These are phyloP conservation scores for Epizoanthus rinbou DNA, from an alignment of 92 coral and sea anemone species.

Conservation along the genomic window DNA sequence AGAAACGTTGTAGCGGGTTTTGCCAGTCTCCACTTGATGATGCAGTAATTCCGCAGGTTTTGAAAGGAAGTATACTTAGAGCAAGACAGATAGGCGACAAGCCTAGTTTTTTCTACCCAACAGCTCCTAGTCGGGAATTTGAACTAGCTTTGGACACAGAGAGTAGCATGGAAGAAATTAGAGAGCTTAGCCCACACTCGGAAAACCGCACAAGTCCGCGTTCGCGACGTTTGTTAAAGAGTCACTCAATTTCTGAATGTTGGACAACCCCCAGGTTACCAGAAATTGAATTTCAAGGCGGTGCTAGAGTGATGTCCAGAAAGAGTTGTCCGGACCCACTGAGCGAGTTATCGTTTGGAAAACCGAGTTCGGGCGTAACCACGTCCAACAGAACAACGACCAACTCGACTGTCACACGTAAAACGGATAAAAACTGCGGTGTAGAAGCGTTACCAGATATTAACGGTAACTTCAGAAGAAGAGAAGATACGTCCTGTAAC, in stretches of 20 bases:
- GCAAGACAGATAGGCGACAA: background rate
- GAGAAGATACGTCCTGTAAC: background rate
- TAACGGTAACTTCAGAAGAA: constrained; percentile 1
- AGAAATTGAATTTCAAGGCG: background rate
- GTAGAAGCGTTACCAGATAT: background rate
- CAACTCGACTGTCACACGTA: background rate
- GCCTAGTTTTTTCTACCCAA: background rate
- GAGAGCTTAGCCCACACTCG: background rate
- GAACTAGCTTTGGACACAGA: constrained; percentile 6
- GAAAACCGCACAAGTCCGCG: background rate
- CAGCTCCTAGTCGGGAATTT: background rate
- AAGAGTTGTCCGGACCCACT: constrained; percentile 7
- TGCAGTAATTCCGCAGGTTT: background rate
- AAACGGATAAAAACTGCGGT: background rate
- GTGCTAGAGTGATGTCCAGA: background rate
- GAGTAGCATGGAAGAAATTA: background rate
- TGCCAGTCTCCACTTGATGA: too few species aligned
- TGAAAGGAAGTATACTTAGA: too few species aligned
- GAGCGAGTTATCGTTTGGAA: constrained; percentile 11
- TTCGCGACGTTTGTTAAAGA: background rate
- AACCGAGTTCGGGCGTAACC: background rate
- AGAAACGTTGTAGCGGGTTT: background rate
- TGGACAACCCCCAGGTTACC: constrained; percentile 13
- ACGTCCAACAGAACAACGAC: background rate
- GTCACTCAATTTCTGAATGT: constrained; percentile 4